Conservation (phyloP, 2,888 invertebrate genomes). For the Tholera decimalis region DNA sequence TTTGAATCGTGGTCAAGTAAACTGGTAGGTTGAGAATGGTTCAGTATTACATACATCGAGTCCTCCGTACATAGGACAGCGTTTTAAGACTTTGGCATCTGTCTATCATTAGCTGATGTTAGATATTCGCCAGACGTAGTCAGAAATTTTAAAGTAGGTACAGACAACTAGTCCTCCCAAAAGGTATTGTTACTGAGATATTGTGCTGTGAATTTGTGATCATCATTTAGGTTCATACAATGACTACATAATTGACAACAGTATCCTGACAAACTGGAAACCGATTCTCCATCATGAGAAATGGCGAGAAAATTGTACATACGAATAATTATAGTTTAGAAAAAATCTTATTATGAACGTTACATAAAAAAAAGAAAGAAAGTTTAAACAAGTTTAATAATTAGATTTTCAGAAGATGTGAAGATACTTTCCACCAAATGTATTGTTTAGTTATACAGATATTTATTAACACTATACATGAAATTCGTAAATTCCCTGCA, state of each 20-base stretch:
- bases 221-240: too few relatives aligned
- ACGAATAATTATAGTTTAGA: too few relatives aligned
- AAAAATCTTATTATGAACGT: too few relatives aligned
- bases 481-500: conserved; percentile 44
- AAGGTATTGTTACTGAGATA: neutral
- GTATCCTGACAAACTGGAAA: too few relatives aligned
- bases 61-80: neutral
- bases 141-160: neutral
- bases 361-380: neutral
- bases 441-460: conserved; percentile 31
- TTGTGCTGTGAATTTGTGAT: neutral
- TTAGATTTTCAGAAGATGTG: conserved; percentile 9
- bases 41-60: too few relatives aligned
- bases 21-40: too few relatives aligned
- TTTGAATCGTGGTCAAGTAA: neutral
- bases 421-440: conserved; percentile 19
- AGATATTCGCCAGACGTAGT: too few relatives aligned
- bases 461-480: conserved; percentile 55
- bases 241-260: too few relatives aligned
- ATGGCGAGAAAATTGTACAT: too few relatives aligned
- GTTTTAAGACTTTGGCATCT: neutral
- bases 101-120: neutral
- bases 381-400: neutral
- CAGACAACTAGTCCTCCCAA: neutral
- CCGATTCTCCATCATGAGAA: too few relatives aligned